Conservation (phyloP, 2,113 vertebrate species). For the Eurystomus gularis region DNA sequence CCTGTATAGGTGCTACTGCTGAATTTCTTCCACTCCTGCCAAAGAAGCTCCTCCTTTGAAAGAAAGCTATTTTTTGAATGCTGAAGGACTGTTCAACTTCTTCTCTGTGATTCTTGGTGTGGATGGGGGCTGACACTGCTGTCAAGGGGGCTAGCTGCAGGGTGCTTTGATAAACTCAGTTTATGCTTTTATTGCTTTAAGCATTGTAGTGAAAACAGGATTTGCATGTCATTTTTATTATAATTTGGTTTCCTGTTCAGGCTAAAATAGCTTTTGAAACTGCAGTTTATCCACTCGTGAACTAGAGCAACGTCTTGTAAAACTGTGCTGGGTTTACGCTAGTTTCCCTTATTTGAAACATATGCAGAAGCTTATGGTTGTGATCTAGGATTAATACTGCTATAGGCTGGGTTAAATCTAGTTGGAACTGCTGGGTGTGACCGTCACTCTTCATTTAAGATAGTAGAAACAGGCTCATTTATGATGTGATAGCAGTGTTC, state of each 20-base stretch:
- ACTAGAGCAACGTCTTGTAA: constrained; percentile 53
- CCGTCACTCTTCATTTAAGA: constrained; percentile 59
- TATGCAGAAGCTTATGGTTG: constrained; percentile 58
- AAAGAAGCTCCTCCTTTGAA: neutral
- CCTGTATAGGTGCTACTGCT: neutral
- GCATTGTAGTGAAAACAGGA: constrained; percentile 49
- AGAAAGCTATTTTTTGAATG: neutral
- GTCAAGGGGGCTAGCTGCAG: neutral
- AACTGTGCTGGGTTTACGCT: constrained; percentile 20
- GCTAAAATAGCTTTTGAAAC: constrained; percentile 54
- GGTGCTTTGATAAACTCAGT: constrained; percentile 2
- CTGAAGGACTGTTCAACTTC: neutral
- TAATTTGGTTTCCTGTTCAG: constrained; percentile 61
- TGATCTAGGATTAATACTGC: constrained; percentile 55
- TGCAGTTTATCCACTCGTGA: constrained; percentile 58
- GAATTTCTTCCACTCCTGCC: neutral
- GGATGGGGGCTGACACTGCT: neutral
- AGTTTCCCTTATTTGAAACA: constrained; percentile 59
- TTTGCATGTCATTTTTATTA: constrained; percentile 67
- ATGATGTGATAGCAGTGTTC: constrained; percentile 29
- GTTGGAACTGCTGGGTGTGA: constrained; percentile 55
- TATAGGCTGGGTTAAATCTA: constrained; percentile 36
- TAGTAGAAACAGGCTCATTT: constrained; percentile 48
- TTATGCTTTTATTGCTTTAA: constrained; percentile 40
- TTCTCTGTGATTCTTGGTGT: neutral